Evolutionary conservation across 2,888 invertebrate species (phyloP).

Genomic region (Antheraea yamamai): DNA sequence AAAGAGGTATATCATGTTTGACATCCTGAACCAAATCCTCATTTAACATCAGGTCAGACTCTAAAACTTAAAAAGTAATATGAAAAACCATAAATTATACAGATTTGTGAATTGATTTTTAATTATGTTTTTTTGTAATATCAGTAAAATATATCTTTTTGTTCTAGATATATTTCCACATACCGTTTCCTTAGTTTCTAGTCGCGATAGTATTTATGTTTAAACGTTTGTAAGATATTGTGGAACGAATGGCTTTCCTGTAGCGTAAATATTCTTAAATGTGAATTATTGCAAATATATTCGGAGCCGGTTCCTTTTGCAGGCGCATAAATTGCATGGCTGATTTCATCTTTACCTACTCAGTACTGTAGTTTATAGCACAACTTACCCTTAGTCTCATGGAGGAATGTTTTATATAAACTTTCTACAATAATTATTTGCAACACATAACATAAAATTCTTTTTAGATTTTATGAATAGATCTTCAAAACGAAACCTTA

Average conservation of each 20-base stretch:
- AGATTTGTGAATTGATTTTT: too few species aligned
- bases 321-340: slow-evolving; percentile 7
- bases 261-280: slow-evolving; percentile 39
- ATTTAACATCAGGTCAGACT: too few species aligned
- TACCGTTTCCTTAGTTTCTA: slow-evolving; percentile 1
- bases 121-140: background rate
- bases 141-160: background rate
- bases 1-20: too few species aligned
- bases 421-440: background rate
- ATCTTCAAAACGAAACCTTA: too few species aligned
- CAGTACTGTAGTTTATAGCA: slow-evolving; percentile 7
- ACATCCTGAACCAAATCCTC: too few species aligned
- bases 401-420: slow-evolving; percentile 7
- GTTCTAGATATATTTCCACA: background rate
- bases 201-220: slow-evolving; percentile 1
- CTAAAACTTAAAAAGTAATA: too few species aligned
- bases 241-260: slow-evolving; percentile 32
- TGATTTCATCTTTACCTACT: slow-evolving; percentile 10
- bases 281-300: slow-evolving; percentile 41
- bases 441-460: slow-evolving; percentile 39
- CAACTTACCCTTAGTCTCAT: background rate
- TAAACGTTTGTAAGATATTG: slow-evolving; percentile 23
- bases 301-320: slow-evolving; percentile 20
- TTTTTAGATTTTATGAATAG: background rate
- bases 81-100: too few species aligned